phyloP scores from a whole-genome alignment of 1,140 invertebrate species.

The Helicoverpa zea region DNA sequence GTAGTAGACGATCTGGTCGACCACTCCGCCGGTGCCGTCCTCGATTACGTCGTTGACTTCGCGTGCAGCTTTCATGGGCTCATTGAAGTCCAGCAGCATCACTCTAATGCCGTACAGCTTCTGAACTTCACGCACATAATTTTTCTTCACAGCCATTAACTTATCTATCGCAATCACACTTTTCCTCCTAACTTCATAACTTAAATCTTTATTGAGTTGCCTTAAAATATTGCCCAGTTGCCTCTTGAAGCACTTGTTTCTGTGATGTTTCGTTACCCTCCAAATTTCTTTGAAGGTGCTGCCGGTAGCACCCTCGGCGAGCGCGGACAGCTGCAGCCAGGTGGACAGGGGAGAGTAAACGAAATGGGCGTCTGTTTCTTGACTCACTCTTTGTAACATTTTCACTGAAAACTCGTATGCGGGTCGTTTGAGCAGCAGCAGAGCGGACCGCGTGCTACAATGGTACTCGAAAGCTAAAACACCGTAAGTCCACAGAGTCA shows the following conservation, averaged over 20 bases:
- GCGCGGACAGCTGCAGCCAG: slow-evolving; percentile 81
- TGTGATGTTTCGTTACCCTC: slow-evolving; percentile 75
- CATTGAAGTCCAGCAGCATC: slow-evolving; percentile 63
- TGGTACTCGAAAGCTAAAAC: slow-evolving; percentile 44
- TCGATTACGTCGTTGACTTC: slow-evolving; percentile 64
- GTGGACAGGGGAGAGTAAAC: slow-evolving; percentile 83
- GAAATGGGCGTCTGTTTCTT: slow-evolving; percentile 71
- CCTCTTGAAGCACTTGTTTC: slow-evolving; percentile 66
- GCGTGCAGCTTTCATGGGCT: slow-evolving; percentile 56
- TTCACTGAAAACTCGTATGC: slow-evolving; percentile 74
- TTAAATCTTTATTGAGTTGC: slow-evolving; percentile 60
- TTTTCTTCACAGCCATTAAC: slow-evolving; percentile 64
- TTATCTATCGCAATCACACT: slow-evolving; percentile 70
- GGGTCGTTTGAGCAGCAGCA: slow-evolving; percentile 62
- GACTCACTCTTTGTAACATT: slow-evolving; percentile 68
- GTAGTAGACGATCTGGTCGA: slow-evolving; percentile 60
- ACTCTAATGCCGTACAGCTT: slow-evolving; percentile 63
- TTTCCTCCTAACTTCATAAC: slow-evolving; percentile 55
- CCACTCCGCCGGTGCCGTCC: slow-evolving; percentile 58
- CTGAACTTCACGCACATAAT: slow-evolving; percentile 60
- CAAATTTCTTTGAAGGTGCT: slow-evolving; percentile 77
- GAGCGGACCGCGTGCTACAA: slow-evolving; percentile 60
- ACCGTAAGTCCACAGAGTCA: slow-evolving; percentile 33
- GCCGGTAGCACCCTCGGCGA: slow-evolving; percentile 81
- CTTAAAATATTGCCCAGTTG: slow-evolving; percentile 67